Base-by-base conservation (phyloP, 2,113 vertebrate species). In the Uria aalge region DNA sequence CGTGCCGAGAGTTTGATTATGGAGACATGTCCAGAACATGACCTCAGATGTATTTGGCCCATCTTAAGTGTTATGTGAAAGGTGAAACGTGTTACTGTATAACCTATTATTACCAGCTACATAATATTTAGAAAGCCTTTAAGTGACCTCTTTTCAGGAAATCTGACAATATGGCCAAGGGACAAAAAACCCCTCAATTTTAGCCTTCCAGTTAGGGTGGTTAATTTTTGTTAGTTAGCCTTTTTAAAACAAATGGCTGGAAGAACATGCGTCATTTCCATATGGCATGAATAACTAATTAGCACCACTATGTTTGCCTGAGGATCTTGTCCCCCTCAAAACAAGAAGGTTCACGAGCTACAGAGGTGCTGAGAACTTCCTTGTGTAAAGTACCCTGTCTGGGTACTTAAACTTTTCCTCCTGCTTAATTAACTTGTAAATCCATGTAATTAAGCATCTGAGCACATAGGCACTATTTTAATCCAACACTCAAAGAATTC, bases 21-120 rank as follows among this genome's bases (percentile, higher is more conserved):
- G 55, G 75, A 94, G 79, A 92, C 80, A 40, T 3, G 68, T 92
- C 96, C 94, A 96, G 83, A 96, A 89, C 76, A 84, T 55, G 94
- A 94, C 64, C 59, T 94, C 93, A 95, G 75, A 77, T 71, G 38
- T 34, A 94, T 94, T 14, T 96, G 93, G 91, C 89, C 91, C 72
- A 77, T 95, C 63, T 60, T 2, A 4, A 91, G 72, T 63, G 63
- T 50, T 76, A 55, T 47, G 50, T 95, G 79, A 92, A 86, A 95
- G 63, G 76, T 55, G 64, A 92, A 88, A 88, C 9, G 13, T 62
- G 23, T 94, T 80, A 73, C 41, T 88, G 15, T 27, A 69, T 10
- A 91, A 84, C 55, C 63, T 62, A 80, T 84, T 66, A 57, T 47
- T 62, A 96, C 23, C 72, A 86, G 59, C 55, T 94, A 79, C 38